A percentile compares a stretch with the other conserved stretches of the same genome.
Conservation (phyloP, 2,113 vertebrate genomes). For the Oenanthe oenanthe region DNA sequence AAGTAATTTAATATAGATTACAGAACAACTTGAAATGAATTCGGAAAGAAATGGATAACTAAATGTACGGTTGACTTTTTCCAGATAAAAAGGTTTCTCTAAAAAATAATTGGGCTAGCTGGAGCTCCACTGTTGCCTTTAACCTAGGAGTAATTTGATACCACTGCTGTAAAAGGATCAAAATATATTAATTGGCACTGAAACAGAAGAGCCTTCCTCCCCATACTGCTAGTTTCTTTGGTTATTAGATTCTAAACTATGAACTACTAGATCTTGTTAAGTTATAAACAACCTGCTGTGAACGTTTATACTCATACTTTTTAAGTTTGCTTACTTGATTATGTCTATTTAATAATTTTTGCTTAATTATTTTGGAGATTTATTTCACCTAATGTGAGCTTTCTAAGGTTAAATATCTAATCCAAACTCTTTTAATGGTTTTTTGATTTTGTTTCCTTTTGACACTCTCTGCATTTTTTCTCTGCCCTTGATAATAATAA, state of each 20-base stretch:
- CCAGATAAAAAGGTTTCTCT: not conserved
- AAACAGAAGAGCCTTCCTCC: not conserved
- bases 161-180: not conserved
- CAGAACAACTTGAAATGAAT: not conserved
- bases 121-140: not conserved
- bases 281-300: too few species aligned
- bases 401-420: not conserved
- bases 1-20: conserved; percentile 13
- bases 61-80: not conserved
- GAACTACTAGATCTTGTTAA: not conserved
- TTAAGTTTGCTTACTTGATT: not conserved
- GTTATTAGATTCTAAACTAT: not conserved
- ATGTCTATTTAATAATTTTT: not conserved
- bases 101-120: not conserved
- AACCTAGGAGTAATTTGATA: not conserved
- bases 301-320: not conserved
- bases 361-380: not conserved
- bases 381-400: not conserved
- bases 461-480: rapidly evolving
- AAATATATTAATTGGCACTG: not conserved
- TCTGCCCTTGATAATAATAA: not conserved
- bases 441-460: not conserved
- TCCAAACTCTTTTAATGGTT: rapidly evolving
- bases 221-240: not conserved
- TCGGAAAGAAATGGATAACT: not conserved